phyloP scores from a whole-genome alignment of 2,797 vertebrate genomes.

The Aeoliscus strigatus region DNA sequence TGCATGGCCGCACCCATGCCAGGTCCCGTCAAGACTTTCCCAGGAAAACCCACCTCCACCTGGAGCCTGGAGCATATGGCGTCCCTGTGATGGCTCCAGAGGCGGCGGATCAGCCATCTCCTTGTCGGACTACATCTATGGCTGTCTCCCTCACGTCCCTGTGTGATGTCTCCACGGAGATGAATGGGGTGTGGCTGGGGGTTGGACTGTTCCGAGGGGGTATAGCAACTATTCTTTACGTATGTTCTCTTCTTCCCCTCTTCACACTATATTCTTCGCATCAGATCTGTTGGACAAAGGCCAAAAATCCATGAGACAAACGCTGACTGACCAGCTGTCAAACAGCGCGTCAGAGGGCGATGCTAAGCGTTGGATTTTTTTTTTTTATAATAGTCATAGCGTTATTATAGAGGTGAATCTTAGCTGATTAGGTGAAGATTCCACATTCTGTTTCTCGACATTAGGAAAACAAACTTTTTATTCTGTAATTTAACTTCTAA shows the following conservation, averaged over 20 bases:
- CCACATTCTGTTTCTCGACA: constrained; percentile 76
- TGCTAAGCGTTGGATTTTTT: constrained; percentile 84
- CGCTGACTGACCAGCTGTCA: constrained; percentile 69
- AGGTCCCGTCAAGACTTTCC: constrained; percentile 31
- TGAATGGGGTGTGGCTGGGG: constrained; percentile 46
- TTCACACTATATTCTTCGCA: constrained; percentile 81
- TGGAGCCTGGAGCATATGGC: constrained; percentile 46
- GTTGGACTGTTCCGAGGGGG: constrained; percentile 48
- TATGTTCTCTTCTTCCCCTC: constrained; percentile 46
- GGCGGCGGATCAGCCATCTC: constrained; percentile 52
- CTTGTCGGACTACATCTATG: constrained; percentile 57
- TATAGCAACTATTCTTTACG: constrained; percentile 60
- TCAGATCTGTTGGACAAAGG: constrained; percentile 74
- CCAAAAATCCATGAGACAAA: constrained; percentile 70
- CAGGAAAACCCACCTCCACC: constrained; percentile 52
- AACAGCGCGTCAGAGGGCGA: constrained; percentile 66
- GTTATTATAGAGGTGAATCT: constrained; percentile 86
- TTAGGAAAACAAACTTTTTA: constrained; percentile 79
- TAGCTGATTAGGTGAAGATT: constrained; percentile 86
- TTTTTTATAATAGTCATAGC: constrained; percentile 66
- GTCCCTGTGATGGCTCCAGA: constrained; percentile 42
- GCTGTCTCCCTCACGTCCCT: constrained; percentile 50
- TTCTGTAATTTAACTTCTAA: constrained; percentile 68
- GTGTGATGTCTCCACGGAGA: constrained; percentile 59
- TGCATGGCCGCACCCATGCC: constrained; percentile 40